Evolutionary conservation across 2,113 vertebrate species (phyloP).

Genomic region (Archocentrus centrarchus): DNA sequence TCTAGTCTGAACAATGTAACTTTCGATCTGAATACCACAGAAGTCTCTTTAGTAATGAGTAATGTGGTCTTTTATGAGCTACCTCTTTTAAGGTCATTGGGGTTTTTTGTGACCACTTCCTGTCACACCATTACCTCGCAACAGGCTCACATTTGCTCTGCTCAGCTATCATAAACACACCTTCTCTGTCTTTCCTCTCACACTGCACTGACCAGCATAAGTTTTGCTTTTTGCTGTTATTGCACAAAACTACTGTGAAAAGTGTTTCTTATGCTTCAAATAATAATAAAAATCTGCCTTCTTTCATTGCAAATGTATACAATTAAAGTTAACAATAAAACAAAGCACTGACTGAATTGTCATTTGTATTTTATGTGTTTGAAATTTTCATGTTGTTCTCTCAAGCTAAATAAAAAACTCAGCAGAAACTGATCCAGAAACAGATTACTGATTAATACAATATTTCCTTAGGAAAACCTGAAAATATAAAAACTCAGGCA

Average conservation of each 20-base stretch:
- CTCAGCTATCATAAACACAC: not conserved
- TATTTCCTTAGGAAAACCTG: too few relatives aligned
- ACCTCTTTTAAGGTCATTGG: conserved; percentile 42
- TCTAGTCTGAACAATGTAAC: not conserved
- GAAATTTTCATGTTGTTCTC: not conserved
- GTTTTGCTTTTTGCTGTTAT: not conserved
- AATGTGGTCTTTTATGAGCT: not conserved
- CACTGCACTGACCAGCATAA: not conserved
- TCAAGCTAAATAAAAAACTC: not conserved
- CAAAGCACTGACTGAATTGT: not conserved
- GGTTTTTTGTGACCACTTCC: conserved; percentile 57
- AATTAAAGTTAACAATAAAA: not conserved
- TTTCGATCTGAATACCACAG: conserved; percentile 13
- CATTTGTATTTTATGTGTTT: not conserved
- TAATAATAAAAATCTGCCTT: not conserved
- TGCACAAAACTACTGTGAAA: not conserved
- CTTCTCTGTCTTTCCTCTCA: not conserved
- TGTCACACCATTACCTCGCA: conserved; percentile 12
- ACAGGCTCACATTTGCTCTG: not conserved
- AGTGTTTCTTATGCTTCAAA: not conserved
- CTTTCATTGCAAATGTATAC: not conserved
- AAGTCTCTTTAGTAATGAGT: conserved; percentile 44
- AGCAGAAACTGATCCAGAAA: not conserved
- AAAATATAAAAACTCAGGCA: not conserved
- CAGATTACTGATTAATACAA: fast-evolving